Evolutionary conservation across 2,888 invertebrate species (phyloP).

Genomic region (Drosophila ezoana): DNA sequence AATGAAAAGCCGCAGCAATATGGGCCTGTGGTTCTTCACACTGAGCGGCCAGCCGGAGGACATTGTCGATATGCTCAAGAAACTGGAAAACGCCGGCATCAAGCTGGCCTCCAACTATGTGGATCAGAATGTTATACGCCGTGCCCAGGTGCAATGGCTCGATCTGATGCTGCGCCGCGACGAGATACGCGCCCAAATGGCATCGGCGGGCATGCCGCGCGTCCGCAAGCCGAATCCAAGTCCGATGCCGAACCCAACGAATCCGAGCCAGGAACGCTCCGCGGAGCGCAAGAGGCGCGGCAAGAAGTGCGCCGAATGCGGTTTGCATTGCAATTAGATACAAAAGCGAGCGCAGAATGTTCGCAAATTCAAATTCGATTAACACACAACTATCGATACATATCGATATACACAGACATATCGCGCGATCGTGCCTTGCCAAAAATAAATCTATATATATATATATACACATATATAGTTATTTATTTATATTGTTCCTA

Average conservation of each 20-base stretch:
- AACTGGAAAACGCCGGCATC: neutral
- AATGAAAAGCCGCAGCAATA: neutral
- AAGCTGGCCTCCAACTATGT: neutral
- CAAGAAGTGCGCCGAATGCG: neutral
- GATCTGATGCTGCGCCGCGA: conserved; percentile 9
- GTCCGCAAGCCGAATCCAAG: neutral
- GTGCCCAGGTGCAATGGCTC: conserved; percentile 20
- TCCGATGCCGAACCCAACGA: neutral
- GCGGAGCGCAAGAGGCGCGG: neutral
- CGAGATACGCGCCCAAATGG: conserved; percentile 15
- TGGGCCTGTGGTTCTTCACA: conserved; percentile 5
- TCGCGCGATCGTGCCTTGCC: neutral
- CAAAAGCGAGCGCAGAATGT: too few relatives aligned
- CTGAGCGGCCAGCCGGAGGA: neutral
- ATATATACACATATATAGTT: conserved; percentile 12
- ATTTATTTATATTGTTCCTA: neutral
- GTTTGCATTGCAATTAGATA: neutral
- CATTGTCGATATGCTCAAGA: neutral
- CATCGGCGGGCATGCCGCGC: neutral
- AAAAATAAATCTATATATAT: conserved; percentile 5
- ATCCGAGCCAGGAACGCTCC: neutral
- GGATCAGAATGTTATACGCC: neutral
- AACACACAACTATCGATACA: conserved; percentile 1
- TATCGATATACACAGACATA: neutral
- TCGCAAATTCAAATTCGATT: conserved; percentile 5